These are phyloP conservation scores for Taurulus bubalis DNA, from an alignment of 2,113 vertebrate species.

Conservation along the genomic window DNA sequence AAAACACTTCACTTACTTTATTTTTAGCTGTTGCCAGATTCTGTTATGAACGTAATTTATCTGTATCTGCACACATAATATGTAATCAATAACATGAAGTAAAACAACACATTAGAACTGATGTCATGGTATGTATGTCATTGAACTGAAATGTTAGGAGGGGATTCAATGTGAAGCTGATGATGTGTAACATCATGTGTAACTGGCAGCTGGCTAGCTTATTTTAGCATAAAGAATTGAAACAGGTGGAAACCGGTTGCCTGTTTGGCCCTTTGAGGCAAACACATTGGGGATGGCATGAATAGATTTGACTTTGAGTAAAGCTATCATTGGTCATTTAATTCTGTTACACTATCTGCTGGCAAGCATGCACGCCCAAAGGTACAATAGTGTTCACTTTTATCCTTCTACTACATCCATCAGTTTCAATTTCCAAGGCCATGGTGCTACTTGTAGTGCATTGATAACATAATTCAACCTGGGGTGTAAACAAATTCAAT, in stretches of 20 bases:
- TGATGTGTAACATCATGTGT: neutral
- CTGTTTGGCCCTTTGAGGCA: neutral
- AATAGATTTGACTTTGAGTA: neutral
- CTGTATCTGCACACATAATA: too few relatives aligned
- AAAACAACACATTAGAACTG: neutral
- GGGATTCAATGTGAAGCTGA: neutral
- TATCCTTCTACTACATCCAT: neutral
- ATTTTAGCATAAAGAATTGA: neutral
- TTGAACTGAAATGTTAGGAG: neutral
- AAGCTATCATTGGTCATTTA: neutral
- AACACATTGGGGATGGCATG: neutral
- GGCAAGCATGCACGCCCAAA: conserved; percentile 3
- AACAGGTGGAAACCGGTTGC: neutral
- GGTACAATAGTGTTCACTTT: neutral
- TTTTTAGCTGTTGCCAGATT: neutral
- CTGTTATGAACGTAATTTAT: neutral
- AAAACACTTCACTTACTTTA: neutral
- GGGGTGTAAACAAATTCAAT: conserved; percentile 44
- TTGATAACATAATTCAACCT: conserved; percentile 29
- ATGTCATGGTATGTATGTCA: neutral
- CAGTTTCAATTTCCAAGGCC: conserved; percentile 24
- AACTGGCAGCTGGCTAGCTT: neutral
- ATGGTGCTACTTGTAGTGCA: conserved; percentile 11
- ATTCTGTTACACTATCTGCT: neutral
- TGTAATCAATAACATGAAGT: neutral